These are phyloP conservation scores for Pungitius pungitius DNA, from an alignment of 2,113 vertebrate species.

Conservation along the genomic window DNA sequence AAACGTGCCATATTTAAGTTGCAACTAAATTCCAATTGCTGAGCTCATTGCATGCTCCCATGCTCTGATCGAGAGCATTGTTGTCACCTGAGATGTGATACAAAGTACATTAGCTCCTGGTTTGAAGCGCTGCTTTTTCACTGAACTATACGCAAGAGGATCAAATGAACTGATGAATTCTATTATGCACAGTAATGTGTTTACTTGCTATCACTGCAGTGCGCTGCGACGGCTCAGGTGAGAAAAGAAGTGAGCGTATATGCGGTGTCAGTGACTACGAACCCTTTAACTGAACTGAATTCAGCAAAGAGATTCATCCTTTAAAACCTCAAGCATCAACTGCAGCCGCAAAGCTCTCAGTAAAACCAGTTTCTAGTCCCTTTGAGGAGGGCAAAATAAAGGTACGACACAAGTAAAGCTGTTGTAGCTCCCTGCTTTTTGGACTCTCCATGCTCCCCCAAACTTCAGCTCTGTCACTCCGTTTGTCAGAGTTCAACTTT, in stretches of 20 bases:
- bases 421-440: background rate
- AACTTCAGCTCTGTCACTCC: background rate
- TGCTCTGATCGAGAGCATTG: background rate
- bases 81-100: background rate
- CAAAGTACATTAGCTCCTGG: background rate
- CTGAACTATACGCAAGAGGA: background rate
- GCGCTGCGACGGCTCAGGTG: background rate
- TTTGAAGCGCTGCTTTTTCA: background rate
- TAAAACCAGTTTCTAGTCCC: background rate
- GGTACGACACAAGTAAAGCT: background rate
- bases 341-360: background rate
- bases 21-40: conserved; percentile 18
- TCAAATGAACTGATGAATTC: background rate
- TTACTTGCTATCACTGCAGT: background rate
- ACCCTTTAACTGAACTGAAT: background rate
- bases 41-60: conserved; percentile 9
- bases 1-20: conserved; percentile 22
- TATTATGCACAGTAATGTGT: background rate
- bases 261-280: background rate
- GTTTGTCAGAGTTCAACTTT: background rate
- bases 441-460: background rate
- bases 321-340: background rate
- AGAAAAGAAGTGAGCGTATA: background rate
- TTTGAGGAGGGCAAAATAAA: background rate
- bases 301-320: background rate